Percentiles rank a stretch among this genome's conserved stretches.
Conservation (phyloP, 2,113 vertebrate genomes). For the Archilochus colubris region DNA sequence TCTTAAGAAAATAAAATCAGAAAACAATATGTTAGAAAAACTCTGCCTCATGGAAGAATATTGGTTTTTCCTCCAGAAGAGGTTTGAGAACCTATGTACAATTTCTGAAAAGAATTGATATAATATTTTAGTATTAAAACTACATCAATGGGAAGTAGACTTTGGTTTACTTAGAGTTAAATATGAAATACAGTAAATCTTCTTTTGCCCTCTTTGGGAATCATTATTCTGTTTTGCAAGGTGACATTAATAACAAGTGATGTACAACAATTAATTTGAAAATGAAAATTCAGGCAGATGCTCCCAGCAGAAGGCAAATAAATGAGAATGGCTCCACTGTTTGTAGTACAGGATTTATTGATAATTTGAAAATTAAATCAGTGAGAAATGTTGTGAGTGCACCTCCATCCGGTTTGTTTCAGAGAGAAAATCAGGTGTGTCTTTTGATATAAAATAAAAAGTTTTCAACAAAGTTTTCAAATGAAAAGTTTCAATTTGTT, state of each 20-base stretch:
- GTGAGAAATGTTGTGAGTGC: background rate
- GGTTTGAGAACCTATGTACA: background rate
- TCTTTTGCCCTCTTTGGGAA: background rate
- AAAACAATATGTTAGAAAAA: background rate
- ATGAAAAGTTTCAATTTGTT: background rate
- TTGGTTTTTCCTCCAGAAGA: background rate
- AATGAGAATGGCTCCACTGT: background rate
- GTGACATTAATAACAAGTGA: background rate
- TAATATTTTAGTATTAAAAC: background rate
- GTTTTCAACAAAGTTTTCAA: background rate
- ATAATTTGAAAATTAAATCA: background rate
- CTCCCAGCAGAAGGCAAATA: background rate
- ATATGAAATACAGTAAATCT: background rate
- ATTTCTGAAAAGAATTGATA: background rate
- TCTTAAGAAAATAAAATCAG: background rate
- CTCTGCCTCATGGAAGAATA: rapidly evolving
- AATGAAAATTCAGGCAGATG: background rate
- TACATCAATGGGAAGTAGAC: background rate
- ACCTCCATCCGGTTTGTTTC: background rate
- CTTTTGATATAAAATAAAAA: background rate
- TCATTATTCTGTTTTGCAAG: background rate
- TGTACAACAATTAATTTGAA: background rate
- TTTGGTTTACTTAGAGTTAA: background rate
- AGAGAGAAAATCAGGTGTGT: background rate
- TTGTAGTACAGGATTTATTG: background rate